phyloP scores from a whole-genome alignment of 2,888 invertebrate species.

The Eugnorisma glareosa region DNA sequence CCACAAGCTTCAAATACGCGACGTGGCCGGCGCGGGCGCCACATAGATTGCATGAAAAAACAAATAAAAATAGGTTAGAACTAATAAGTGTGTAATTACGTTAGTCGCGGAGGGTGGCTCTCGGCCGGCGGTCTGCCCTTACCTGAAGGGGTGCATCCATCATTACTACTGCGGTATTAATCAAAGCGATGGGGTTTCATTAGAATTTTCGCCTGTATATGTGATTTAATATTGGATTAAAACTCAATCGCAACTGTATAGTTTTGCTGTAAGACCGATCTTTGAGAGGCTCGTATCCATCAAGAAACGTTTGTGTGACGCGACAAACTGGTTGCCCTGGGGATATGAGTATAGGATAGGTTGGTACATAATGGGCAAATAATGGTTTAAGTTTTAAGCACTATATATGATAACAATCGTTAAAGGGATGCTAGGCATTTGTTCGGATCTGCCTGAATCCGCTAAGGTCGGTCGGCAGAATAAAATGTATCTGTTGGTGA shows the following conservation, averaged over 20 bases:
- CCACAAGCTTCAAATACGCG: conserved; percentile 58
- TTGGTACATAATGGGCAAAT: not conserved
- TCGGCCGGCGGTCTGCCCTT: conserved; percentile 85
- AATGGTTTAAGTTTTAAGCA: not conserved
- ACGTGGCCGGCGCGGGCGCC: conserved; percentile 58
- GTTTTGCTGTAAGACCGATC: not conserved
- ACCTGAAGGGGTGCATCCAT: conserved; percentile 81
- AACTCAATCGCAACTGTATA: not conserved
- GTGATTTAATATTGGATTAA: conserved; percentile 7
- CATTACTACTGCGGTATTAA: conserved; percentile 81
- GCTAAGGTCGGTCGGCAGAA: not conserved
- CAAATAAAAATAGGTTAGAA: conserved; percentile 83
- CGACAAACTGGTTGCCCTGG: not conserved
- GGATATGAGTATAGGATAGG: not conserved
- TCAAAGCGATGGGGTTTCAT: conserved; percentile 72
- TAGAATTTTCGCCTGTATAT: conserved; percentile 34
- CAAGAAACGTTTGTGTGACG: not conserved
- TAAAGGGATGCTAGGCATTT: not conserved
- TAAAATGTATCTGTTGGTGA: not conserved
- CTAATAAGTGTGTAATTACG: conserved; percentile 89
- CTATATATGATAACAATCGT: not conserved
- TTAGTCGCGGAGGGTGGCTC: conserved; percentile 86
- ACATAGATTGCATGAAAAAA: conserved; percentile 76
- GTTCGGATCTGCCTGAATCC: not conserved
- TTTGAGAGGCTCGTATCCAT: not conserved